Conservation (phyloP, 2,797 vertebrate species). For the Threskiornis aethiopicus region DNA sequence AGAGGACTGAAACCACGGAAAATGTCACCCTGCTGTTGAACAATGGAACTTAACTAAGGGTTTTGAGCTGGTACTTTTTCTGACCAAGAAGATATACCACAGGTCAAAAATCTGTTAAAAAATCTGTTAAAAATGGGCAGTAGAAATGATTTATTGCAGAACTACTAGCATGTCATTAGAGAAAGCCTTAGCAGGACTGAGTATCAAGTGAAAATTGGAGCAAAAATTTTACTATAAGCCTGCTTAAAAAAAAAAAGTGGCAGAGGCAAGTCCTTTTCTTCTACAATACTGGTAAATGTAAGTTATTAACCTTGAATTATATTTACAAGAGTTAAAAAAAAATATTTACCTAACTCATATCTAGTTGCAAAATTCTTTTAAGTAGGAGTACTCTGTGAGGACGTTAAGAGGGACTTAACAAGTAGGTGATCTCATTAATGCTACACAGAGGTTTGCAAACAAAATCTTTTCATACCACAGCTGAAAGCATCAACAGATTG, state of each 20-base stretch:
- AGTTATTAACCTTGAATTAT: not conserved
- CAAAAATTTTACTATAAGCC: not conserved
- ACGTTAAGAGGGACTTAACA: not conserved
- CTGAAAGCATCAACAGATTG: not conserved
- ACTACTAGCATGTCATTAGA: not conserved
- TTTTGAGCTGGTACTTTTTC: not conserved
- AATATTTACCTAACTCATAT: not conserved
- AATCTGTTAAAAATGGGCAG: not conserved
- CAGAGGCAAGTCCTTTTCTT: not conserved
- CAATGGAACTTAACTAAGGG: not conserved
- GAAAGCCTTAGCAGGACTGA: not conserved
- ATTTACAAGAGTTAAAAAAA: not conserved
- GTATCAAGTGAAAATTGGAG: not conserved
- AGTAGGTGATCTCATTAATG: not conserved
- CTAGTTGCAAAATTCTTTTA: not conserved
- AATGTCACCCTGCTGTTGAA: not conserved
- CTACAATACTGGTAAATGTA: not conserved
- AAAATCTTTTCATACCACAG: not conserved
- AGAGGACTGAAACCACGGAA: not conserved
- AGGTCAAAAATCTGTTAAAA: not conserved
- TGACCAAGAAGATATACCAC: not conserved
- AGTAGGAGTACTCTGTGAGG: not conserved
- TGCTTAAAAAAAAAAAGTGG: not conserved
- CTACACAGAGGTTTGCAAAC: not conserved
- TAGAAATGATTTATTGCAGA: not conserved